Evolutionary conservation across 2,113 vertebrate species (phyloP), one percentile per base, ranked within the genome.

Genomic region (Oncorhynchus mykiss): DNA sequence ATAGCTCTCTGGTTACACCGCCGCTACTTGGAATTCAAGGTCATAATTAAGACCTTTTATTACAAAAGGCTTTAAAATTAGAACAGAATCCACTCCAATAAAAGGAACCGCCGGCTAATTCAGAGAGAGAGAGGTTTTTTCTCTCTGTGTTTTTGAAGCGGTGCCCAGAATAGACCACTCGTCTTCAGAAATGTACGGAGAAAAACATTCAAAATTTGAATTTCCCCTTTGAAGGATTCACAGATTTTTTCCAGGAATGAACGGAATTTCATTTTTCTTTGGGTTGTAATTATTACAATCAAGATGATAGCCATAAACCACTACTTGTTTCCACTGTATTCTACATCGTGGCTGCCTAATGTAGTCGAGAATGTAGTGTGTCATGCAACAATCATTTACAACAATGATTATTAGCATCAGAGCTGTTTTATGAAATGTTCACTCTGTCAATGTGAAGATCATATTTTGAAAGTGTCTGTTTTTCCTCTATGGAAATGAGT

Each of bases 41-140:
- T 72, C 69, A 64, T 77, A 67, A 85, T 88, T 79, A 84, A 60
- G 24, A 71, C 54, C 57, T 65, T 82, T 84, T 80, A 81, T 70
- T 72, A 68, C 71, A 62, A 79, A 81, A 79, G 73, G 73, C 27
- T 71, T 67, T 65, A 66, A 79, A 81, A 71, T 77, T 51, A 78
- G 59, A 64, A 39, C 51, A 75, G 71, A 72, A 51, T 51, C 54
- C 8, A 69, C 60, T 75, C 45, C 59, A 82, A 84, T 82, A 78
- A 87, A 80, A 73, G 71, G 62, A 77, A 70, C 18, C 31, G 49
- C 34, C 22, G 70, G 49, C 69, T 78, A 62, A 75, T 72, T 69
- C 60, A 57, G 5, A 34, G 14, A 64, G 27, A 27, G 78, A 2
- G 20, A 60, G 57, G 2, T 20, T 60, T 18, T 60, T 60, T 60